Conservation (phyloP, 2,113 vertebrate species). For the Martes martes region DNA sequence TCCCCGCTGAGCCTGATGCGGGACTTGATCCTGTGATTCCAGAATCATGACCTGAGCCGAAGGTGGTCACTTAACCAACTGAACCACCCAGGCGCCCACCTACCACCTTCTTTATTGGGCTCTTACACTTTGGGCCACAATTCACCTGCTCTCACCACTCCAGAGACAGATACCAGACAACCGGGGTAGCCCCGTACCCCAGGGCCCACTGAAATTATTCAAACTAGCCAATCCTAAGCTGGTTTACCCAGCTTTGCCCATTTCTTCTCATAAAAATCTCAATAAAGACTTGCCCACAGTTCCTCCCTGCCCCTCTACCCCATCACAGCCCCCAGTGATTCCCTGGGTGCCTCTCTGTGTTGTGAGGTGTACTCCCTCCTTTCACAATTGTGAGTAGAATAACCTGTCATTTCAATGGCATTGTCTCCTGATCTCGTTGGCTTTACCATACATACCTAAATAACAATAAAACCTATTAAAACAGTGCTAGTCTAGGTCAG, state of each 20-base stretch:
- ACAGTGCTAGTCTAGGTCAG: background rate
- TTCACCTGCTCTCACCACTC: background rate
- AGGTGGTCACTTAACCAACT: too few relatives aligned
- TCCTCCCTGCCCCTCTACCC: background rate
- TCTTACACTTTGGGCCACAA: background rate
- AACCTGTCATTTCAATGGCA: background rate
- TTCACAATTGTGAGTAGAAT: background rate
- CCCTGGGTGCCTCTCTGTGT: rapidly evolving
- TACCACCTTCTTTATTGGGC: background rate
- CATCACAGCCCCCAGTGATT: background rate
- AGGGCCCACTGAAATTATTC: background rate
- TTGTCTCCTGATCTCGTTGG: background rate
- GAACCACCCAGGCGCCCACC: too few relatives aligned
- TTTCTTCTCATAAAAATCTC: background rate
- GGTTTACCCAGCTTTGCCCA: background rate
- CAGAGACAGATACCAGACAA: background rate
- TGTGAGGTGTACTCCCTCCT: background rate
- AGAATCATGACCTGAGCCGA: too few relatives aligned
- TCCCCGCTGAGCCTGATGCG: rapidly evolving
- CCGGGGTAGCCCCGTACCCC: rapidly evolving
- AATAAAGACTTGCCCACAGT: background rate
- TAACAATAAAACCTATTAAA: background rate
- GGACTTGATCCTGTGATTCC: too few relatives aligned
- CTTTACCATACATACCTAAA: background rate
- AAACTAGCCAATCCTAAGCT: background rate